Evolutionary conservation across 2,113 vertebrate genomes (phyloP).

Genomic region (Sturnira hondurensis): DNA sequence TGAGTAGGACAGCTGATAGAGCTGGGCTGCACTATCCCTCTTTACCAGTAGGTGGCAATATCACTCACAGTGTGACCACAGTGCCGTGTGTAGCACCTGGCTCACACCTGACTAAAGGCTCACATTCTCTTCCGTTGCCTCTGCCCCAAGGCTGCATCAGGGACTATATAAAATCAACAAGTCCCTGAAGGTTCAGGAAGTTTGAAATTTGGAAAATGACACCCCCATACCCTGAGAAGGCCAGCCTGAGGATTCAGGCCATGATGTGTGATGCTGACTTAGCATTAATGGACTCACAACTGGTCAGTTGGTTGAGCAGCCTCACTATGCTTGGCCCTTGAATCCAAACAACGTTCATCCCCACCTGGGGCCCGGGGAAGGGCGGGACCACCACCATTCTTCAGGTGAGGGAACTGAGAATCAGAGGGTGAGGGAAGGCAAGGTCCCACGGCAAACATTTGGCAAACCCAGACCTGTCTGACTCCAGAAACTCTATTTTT

Average conservation of each 20-base stretch:
- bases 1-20: background rate
- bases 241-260: background rate
- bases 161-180: background rate
- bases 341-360: background rate
- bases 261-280: background rate
- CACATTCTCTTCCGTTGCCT: background rate
- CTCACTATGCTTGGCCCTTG: background rate
- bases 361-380: background rate
- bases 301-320: background rate
- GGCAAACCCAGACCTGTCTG: background rate
- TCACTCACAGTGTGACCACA: background rate
- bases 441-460: background rate
- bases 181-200: background rate
- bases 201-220: background rate
- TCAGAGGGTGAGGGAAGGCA: background rate
- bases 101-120: background rate
- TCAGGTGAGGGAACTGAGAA: background rate
- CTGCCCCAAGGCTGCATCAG: background rate
- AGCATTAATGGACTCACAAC: background rate
- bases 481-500: background rate
- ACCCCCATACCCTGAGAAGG: background rate
- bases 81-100: background rate
- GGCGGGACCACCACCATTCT: background rate
- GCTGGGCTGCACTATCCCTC: background rate
- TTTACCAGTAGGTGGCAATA: background rate